A percentile compares a stretch with the other conserved stretches of the same genome.
Evolutionary conservation across 30 jellyfish, hydroid and myxozoan species (phyloP).

Genomic region (Cassiopea xamachana): DNA sequence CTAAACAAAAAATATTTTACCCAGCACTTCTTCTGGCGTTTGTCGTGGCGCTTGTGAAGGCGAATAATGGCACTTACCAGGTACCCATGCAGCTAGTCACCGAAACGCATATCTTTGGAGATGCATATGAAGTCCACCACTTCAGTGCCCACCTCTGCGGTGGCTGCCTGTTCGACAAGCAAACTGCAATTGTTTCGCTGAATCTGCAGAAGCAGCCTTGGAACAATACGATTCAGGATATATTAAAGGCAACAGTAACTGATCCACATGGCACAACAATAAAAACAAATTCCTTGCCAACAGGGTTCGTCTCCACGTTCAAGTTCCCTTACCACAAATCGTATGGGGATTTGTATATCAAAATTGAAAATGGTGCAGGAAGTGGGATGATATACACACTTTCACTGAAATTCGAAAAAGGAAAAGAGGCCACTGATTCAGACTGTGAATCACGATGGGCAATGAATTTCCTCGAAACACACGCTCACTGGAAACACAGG

Average conservation of each 20-base stretch:
- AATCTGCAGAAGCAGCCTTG: constrained; percentile 58
- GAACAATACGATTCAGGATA: constrained; percentile 41
- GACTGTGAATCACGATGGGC: constrained; percentile 50
- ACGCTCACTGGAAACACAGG: constrained; percentile 44
- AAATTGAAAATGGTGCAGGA: constrained; percentile 51
- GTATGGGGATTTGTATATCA: constrained; percentile 56
- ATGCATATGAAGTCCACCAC: constrained; percentile 43
- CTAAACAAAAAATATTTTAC: neutral
- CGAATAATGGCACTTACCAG: constrained; percentile 12
- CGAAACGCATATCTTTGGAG: constrained; percentile 49
- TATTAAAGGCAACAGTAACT: constrained; percentile 23
- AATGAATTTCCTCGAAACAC: constrained; percentile 40
- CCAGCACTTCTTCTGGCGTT: neutral
- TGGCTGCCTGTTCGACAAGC: constrained; percentile 57
- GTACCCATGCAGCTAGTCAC: constrained; percentile 55
- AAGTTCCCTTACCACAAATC: constrained; percentile 37
- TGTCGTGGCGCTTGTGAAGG: neutral
- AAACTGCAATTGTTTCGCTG: constrained; percentile 32
- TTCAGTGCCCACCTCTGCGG: constrained; percentile 68
- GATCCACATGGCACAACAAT: constrained; percentile 32
- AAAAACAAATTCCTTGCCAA: constrained; percentile 27
- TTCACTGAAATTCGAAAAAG: constrained; percentile 44
- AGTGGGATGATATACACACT: constrained; percentile 66
- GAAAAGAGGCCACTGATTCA: neutral
- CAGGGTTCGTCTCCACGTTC: constrained; percentile 9